These are phyloP conservation scores for Daphoenositta chrysoptera DNA, from an alignment of 2,113 vertebrate genomes.

Conservation along the genomic window DNA sequence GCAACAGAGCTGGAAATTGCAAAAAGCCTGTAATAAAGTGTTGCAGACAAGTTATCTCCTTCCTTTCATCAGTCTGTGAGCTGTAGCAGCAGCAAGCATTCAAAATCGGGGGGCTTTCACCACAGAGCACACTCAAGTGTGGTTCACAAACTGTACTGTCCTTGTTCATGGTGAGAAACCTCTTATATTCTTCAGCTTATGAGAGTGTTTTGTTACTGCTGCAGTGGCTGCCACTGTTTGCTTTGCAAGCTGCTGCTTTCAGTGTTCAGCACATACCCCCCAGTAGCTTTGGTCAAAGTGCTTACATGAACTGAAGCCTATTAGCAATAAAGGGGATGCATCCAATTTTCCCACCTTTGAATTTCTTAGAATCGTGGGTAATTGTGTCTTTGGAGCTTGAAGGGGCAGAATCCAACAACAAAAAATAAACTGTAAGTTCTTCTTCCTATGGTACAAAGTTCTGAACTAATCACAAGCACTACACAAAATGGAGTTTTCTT, in stretches of 20 bases:
- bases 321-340: not conserved
- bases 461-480: not conserved
- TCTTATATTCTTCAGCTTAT: not conserved
- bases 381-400: not conserved
- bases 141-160: not conserved
- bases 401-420: not conserved
- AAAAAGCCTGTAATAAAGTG: conserved; percentile 10
- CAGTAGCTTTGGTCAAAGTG: not conserved
- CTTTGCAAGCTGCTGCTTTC: not conserved
- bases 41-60: not conserved
- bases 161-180: not conserved
- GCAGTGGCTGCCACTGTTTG: not conserved
- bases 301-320: not conserved
- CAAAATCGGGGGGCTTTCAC: conserved; percentile 14
- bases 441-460: not conserved
- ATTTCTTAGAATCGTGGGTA: not conserved
- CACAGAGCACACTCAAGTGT: not conserved
- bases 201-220: not conserved
- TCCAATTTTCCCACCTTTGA: not conserved
- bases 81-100: conserved; percentile 12
- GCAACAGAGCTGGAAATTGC: not conserved
- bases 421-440: not conserved
- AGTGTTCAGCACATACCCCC: not conserved
- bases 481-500: not conserved
- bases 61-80: not conserved